A percentile compares a stretch with the other conserved stretches of the same genome.
phyloP scores from a whole-genome alignment of 2,797 vertebrate genomes.

The Acrossocheilus fasciatus region DNA sequence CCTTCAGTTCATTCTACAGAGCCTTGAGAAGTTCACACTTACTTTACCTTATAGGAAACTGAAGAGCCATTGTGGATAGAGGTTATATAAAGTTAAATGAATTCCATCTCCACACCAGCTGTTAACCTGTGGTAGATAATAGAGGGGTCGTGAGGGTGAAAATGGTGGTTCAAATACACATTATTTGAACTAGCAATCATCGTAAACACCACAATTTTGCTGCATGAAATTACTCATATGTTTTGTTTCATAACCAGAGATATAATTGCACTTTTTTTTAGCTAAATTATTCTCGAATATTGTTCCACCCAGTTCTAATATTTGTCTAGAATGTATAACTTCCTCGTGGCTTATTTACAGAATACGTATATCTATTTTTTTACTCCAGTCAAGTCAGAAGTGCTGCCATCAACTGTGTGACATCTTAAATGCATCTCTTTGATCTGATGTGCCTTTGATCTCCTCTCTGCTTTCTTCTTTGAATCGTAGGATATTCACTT shows the following conservation, averaged over 20 bases:
- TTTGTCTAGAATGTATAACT: neutral
- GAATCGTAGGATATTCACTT: constrained; percentile 52
- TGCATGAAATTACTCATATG: neutral
- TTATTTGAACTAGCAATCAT: neutral
- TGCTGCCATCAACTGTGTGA: constrained; percentile 38
- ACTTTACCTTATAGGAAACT: constrained; percentile 22
- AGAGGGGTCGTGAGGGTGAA: neutral
- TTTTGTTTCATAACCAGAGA: neutral
- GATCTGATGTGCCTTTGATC: constrained; percentile 60
- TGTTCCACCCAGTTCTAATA: neutral
- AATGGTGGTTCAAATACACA: neutral
- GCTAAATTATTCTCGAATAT: neutral
- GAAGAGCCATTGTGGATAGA: neutral
- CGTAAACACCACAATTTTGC: neutral
- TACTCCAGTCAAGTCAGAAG: constrained; percentile 17
- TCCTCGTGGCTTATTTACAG: constrained; percentile 20
- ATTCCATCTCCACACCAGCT: neutral
- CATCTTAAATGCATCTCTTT: constrained; percentile 54
- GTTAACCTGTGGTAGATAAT: constrained; percentile 10
- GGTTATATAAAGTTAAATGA: constrained; percentile 44
- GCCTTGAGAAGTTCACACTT: constrained; percentile 41
- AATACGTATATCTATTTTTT: neutral
- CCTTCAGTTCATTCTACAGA: constrained; percentile 36
- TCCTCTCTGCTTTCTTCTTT: constrained; percentile 45
- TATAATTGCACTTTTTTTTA: neutral